These are phyloP conservation scores for Pediacus dermestoides DNA, from an alignment of 2,888 invertebrate species.

Conservation along the genomic window DNA sequence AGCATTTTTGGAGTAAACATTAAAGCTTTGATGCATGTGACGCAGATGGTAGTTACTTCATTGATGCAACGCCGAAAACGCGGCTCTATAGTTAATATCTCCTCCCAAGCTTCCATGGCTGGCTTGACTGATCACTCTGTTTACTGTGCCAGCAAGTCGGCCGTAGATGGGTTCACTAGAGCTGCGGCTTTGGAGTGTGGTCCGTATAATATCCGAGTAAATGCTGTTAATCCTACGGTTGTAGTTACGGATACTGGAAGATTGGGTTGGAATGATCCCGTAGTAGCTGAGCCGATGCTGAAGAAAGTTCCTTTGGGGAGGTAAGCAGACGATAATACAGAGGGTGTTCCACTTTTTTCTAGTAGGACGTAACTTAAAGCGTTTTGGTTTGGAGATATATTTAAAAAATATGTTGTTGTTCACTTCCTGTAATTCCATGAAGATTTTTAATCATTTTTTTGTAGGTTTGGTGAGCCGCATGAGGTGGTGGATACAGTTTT, in stretches of 20 bases:
- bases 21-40: conserved; percentile 69
- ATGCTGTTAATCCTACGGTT: conserved; percentile 88
- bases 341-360: too few species aligned
- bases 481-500: conserved; percentile 78
- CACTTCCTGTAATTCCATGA: too few species aligned
- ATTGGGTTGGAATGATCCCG: conserved; percentile 72
- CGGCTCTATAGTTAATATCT: conserved; percentile 67
- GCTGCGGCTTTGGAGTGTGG: conserved; percentile 83
- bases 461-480: conserved; percentile 66
- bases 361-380: too few species aligned
- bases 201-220: conserved; percentile 73
- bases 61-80: neutral
- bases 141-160: conserved; percentile 85
- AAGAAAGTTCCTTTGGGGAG: conserved; percentile 69
- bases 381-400: too few species aligned
- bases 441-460: too few species aligned
- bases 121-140: conserved; percentile 69
- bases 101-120: conserved; percentile 73
- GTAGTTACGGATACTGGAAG: conserved; percentile 83
- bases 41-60: conserved; percentile 54
- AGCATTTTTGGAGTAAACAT: conserved; percentile 65
- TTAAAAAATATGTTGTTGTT: too few species aligned
- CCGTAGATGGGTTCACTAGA: conserved; percentile 75
- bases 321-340: conserved; percentile 13
- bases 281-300: conserved; percentile 63